These are phyloP conservation scores for Drosophila suzukii DNA, from an alignment of 1,140 invertebrate species.

Conservation along the genomic window DNA sequence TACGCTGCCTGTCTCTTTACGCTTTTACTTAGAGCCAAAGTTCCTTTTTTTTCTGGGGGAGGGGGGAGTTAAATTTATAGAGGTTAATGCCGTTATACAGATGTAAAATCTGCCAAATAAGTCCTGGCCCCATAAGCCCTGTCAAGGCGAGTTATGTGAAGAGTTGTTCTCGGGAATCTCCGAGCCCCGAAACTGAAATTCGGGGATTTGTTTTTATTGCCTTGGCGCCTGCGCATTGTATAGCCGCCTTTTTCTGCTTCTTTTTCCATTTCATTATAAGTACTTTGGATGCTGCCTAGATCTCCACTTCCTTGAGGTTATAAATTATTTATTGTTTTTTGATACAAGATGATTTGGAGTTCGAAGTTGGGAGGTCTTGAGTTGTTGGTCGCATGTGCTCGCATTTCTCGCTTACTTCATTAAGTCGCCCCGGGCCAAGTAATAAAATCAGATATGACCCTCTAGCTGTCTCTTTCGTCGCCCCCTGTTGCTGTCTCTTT, in stretches of 20 bases:
- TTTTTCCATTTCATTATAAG: constrained; percentile 27
- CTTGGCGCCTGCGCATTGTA: constrained; percentile 68
- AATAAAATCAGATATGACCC: constrained; percentile 67
- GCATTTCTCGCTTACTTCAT: constrained; percentile 59
- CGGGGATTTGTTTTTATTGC: constrained; percentile 62
- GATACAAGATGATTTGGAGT: constrained; percentile 53
- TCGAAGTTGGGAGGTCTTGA: too few species aligned
- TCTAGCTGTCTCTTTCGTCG: constrained; percentile 7
- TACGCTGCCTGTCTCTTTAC: constrained; percentile 19
- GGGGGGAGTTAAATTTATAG: constrained; percentile 38
- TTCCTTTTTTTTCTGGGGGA: not conserved
- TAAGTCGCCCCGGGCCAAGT: constrained; percentile 64
- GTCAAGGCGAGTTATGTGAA: constrained; percentile 60
- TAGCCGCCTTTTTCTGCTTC: too few species aligned
- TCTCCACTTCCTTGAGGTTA: constrained; percentile 48
- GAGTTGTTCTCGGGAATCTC: constrained; percentile 35
- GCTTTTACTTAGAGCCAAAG: constrained; percentile 37
- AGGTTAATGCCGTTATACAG: constrained; percentile 40
- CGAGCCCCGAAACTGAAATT: constrained; percentile 1
- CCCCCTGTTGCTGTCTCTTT: not conserved
- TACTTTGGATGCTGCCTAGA: constrained; percentile 49
- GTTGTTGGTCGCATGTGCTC: constrained; percentile 60
- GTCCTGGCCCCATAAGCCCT: constrained; percentile 24
- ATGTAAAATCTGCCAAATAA: constrained; percentile 28
- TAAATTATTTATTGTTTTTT: constrained; percentile 76